Evolutionary conservation across 2,113 vertebrate genomes (phyloP), one percentile per base, ranked within the genome.

Genomic region (Rhinogobius similis): DNA sequence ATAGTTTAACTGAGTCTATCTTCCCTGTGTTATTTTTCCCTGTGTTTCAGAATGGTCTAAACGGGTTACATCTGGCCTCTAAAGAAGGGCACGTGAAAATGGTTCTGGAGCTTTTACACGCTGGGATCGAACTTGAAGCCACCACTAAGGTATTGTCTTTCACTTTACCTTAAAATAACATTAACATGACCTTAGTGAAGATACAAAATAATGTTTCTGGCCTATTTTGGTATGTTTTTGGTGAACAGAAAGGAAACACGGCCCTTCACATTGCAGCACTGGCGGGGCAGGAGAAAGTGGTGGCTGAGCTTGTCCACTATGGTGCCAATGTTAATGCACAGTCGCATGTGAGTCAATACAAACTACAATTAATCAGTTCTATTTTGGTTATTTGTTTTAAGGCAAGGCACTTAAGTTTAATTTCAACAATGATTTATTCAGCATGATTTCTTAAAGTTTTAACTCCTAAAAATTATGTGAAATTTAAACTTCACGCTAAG

Each of bases 31-130:
- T 70, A n/a, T 8, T 36, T 36, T 3, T 36, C 4, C 8, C 32
- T 88, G 29, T 75, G 83, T 69, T 70, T 24, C 86, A 99, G 97
- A 99, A 99, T 72, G 98, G 98, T 74, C 92, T 99, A 63, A 99
- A 99, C 0, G 97, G 95, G 84, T 91, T 99, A 79, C 98, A 99
- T 68, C 87, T 99, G 87, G 97, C 98, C 70, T 98, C 97, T 36
- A 99, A 99, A 88, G 98, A 99, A 87, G 98, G 98, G 64, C 98
- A 99, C 0, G 96, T 98, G 78, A 99, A 98, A 84, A 97, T 99
- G 97, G 97, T 99, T 72, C 91, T 96, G 75, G 96, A 96, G 88
- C 92, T 99, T 48, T 91, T 99, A 74, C 96, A 97, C 81, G 82
- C 95, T 65, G 96, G 97, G 70, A 99, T 99, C 4, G 85, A 95